These are phyloP conservation scores for Prostheceraeus crozeri DNA, from an alignment of 2,888 invertebrate species.

Conservation along the genomic window DNA sequence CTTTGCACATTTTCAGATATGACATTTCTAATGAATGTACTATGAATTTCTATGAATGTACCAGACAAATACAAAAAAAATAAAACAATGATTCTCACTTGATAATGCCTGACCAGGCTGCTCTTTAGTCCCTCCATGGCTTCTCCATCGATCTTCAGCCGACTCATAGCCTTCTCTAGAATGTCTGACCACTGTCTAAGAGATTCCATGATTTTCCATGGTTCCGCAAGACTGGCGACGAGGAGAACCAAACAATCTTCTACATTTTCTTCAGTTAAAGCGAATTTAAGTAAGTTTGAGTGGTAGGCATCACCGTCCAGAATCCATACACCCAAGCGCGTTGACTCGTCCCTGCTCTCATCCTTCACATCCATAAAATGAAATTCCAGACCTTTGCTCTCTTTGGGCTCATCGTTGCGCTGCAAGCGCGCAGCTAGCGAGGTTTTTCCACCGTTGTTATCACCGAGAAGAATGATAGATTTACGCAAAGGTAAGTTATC, in stretches of 20 bases:
- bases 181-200: conserved; percentile 79
- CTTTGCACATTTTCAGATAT: no score
- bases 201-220: conserved; percentile 87
- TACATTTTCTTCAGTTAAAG: conserved; percentile 79
- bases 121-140: conserved; percentile 62
- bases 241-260: conserved; percentile 82
- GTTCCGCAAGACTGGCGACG: conserved; percentile 89
- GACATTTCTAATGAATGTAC: no score
- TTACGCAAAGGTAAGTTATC: conserved; percentile 89
- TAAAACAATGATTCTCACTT: no score
- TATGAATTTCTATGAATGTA: no score
- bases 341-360: conserved; percentile 93
- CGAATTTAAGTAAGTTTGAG: conserved; percentile 79
- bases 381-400: conserved; percentile 91
- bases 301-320: conserved; percentile 90
- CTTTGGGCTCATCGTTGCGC: conserved; percentile 91
- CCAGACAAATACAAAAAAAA: no score
- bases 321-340: conserved; percentile 88
- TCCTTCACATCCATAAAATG: conserved; percentile 94
- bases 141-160: conserved; percentile 62
- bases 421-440: conserved; percentile 91
- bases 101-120: no score
- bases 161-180: conserved; percentile 78
- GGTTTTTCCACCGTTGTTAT: conserved; percentile 96
- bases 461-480: conserved; percentile 74